Evolutionary conservation across 2,113 vertebrate species (phyloP), one percentile per base, ranked within the genome.

Genomic region (Dissostichus mawsoni): DNA sequence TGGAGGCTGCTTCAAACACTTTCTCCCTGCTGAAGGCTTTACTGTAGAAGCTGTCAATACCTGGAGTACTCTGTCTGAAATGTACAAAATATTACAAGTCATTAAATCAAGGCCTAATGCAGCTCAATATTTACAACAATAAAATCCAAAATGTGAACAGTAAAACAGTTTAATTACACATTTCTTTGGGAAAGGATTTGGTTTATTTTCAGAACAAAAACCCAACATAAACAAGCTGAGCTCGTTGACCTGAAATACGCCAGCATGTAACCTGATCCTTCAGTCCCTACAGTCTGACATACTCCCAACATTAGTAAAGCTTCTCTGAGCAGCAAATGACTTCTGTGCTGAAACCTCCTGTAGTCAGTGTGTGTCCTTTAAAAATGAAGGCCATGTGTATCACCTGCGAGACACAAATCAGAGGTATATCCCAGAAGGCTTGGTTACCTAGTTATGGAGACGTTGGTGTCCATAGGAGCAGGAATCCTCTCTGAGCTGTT

Each of bases 1-100:
- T 90, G 33, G 96, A 95, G 0, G 95, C 96, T 0, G 96, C 96
- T 14, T 96, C 94, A 67, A 97, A 98, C 44, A 98, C 93, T n/a
- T 87, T 86, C n/a, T 89, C 53, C 7, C 67, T 85, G 57, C 70
- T 84, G 80, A 90, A 90, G 0, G 11, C 67, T 58, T 47, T 7
- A n/a, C 56, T 45, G 62, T 0, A 41, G 8, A 16, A 1, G 36
- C 1, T 33, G 47, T 57, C 50, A 8, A 13, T n/a, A 3, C 2
- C 9, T 10, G 0, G 0, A 1, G 1, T 5, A 5, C 10, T 0
- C 4, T 5, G 17, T 64, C 82, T 70, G 66, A 66, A 73, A 64
- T 5, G 20, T 12, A 68, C n/a, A 76, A 59, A 59, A 69, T 23
- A 53, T 66, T 0, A 45, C 25, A 74, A 64, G 5, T 29, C 5